phyloP scores from a whole-genome alignment of 2,797 vertebrate genomes.

The Chrosomus eos region DNA sequence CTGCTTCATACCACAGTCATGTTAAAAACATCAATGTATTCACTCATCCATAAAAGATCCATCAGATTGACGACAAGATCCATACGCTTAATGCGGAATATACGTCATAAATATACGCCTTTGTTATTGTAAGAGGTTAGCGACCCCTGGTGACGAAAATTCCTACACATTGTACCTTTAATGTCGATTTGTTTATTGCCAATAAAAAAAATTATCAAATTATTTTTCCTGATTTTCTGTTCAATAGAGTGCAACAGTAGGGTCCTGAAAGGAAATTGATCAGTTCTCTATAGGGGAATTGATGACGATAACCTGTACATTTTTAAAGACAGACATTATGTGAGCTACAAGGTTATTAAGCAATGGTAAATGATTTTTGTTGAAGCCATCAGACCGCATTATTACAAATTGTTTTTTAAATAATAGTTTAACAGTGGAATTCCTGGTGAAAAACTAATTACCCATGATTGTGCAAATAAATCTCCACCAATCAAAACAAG shows the following conservation, averaged over 20 bases:
- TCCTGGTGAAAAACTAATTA: neutral
- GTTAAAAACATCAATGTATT: too few relatives aligned
- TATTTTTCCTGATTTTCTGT: neutral
- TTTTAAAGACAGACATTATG: neutral
- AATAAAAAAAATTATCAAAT: neutral
- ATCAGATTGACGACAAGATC: too few relatives aligned
- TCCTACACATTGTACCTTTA: too few relatives aligned
- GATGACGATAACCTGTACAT: neutral
- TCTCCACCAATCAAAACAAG: neutral
- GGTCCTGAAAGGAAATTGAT: neutral
- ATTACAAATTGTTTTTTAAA: neutral
- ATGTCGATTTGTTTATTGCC: too few relatives aligned
- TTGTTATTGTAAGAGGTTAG: too few relatives aligned
- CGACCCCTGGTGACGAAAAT: too few relatives aligned
- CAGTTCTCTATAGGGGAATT: neutral
- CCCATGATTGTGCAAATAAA: neutral
- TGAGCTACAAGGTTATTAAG: neutral
- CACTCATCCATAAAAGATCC: too few relatives aligned
- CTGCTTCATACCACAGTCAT: too few relatives aligned
- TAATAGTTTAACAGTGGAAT: neutral
- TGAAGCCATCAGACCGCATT: neutral
- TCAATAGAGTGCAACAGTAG: neutral
- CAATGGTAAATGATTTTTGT: neutral
- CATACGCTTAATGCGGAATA: too few relatives aligned
- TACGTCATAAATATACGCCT: too few relatives aligned